Conservation (phyloP, 1,140 invertebrate species). For the Prorops nasuta region DNA sequence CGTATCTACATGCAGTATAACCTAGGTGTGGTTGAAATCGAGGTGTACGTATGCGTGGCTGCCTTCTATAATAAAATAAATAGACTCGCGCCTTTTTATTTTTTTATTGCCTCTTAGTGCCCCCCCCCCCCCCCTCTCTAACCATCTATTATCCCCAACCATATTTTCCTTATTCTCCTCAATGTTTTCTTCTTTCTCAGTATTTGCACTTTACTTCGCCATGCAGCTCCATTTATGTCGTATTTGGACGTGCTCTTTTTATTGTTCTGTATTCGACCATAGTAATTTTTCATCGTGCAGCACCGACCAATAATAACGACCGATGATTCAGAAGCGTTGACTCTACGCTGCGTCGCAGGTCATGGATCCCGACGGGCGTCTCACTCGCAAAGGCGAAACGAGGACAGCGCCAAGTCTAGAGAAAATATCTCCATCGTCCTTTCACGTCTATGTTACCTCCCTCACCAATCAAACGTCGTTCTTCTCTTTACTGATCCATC, state of each 20-base stretch:
- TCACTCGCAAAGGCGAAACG: conserved; percentile 19
- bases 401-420: conserved; percentile 23
- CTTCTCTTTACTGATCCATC: too few species aligned
- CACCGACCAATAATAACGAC: too few species aligned
- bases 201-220: background rate
- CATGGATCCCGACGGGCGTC: conserved; percentile 21
- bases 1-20: conserved; percentile 27
- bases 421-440: conserved; percentile 17
- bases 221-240: too few species aligned
- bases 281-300: conserved; percentile 31
- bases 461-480: too few species aligned
- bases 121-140: background rate
- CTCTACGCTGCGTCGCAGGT: too few species aligned
- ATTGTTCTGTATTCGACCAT: conserved; percentile 11
- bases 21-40: conserved; percentile 41
- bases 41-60: conserved; percentile 15
- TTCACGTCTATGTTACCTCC: too few species aligned
- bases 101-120: too few species aligned
- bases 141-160: background rate
- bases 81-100: conserved; percentile 25
- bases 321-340: too few species aligned
- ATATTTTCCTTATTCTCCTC: conserved; percentile 5
- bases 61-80: conserved; percentile 33
- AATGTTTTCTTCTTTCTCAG: conserved; percentile 5
- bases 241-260: too few species aligned